Base-by-base conservation (phyloP, 1,140 invertebrate species). In the Sarcophaga peregrina region DNA sequence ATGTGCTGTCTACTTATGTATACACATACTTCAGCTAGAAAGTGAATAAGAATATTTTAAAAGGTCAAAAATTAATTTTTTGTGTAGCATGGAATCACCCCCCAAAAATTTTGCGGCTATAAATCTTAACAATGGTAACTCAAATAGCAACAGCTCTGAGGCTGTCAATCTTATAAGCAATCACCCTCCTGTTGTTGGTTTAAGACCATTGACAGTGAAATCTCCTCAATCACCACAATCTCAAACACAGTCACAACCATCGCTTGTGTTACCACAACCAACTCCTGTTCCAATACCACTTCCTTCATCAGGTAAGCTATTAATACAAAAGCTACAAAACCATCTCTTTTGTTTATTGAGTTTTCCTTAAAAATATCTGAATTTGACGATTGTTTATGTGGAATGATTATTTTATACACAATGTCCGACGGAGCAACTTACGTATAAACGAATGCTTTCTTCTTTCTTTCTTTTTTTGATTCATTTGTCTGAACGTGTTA, bases 221-320 rank as follows among this genome's bases (percentile, higher is more conserved):
- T 46, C 76, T 13, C 50, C 46, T 76, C 37, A 50, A 45, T n/a
- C 81, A 25, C 75, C 58, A 75, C 47, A 74, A 13, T 37, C 80
- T n/a, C 62, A 46, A 75, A 48, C 25, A 46, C 74, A n/a, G 25
- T 47, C 47, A 9, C 75, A 15, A 20, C 52, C 78, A 47, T 47
- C 20, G 25, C 9, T 58, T 50, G 20, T 74, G 25, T 37, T 17
- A 48, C 68, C 47, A 9, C 75, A 15, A 20, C 52, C 78, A 47
- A 45, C 20, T 20, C 9, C 75, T 50, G 20, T 74, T 52, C 75
- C 83, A 46, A 20, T 82, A 17, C 68, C 81, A 54, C 62, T 84
- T 13, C 82, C 83, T 25, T 82, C 83, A 52, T 82, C 83, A 74
- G 83, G 83, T 84, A 76, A 83, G 72, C 47, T 37, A 37, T 37